These are phyloP conservation scores for Seriola aureovittata DNA, from an alignment of 2,113 vertebrate species.

Conservation along the genomic window DNA sequence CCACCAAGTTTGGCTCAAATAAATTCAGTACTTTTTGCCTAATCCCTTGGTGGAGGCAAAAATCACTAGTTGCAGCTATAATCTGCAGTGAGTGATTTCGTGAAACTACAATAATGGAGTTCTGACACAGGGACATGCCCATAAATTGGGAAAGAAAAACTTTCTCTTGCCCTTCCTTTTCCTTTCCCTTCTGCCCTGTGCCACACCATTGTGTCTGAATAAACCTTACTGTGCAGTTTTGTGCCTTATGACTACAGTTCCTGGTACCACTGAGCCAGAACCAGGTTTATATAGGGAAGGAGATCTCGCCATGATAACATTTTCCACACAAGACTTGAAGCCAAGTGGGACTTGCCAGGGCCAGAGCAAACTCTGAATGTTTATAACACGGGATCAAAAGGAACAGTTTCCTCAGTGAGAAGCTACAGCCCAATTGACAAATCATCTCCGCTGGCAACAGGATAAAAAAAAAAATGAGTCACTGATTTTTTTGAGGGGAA, in stretches of 20 bases:
- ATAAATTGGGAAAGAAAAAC: slow-evolving; percentile 29
- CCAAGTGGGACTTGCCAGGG: slow-evolving; percentile 36
- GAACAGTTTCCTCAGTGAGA: slow-evolving; percentile 31
- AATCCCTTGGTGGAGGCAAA: too few relatives aligned
- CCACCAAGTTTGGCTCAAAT: too few relatives aligned
- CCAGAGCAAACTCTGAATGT: slow-evolving; percentile 57
- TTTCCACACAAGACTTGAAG: slow-evolving; percentile 48
- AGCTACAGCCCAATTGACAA: slow-evolving; percentile 44
- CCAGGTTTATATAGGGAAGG: slow-evolving; percentile 39
- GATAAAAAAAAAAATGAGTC: slow-evolving; percentile 29
- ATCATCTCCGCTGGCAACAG: slow-evolving; percentile 46
- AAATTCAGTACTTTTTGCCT: too few relatives aligned
- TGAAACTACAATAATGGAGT: background rate
- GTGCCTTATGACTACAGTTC: slow-evolving; percentile 40
- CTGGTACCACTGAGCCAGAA: slow-evolving; percentile 40
- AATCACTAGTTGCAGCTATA: background rate
- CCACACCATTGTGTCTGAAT: slow-evolving; percentile 44
- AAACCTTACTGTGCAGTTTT: slow-evolving; percentile 47
- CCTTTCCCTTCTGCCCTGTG: slow-evolving; percentile 25
- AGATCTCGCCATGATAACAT: slow-evolving; percentile 56
- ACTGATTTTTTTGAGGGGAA: slow-evolving; percentile 37
- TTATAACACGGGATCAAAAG: slow-evolving; percentile 53
- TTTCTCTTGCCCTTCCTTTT: slow-evolving; percentile 39
- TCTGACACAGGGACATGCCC: background rate
- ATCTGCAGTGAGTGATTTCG: background rate